Evolutionary conservation across 2,113 vertebrate genomes (phyloP).

Genomic region (Upupa epops): DNA sequence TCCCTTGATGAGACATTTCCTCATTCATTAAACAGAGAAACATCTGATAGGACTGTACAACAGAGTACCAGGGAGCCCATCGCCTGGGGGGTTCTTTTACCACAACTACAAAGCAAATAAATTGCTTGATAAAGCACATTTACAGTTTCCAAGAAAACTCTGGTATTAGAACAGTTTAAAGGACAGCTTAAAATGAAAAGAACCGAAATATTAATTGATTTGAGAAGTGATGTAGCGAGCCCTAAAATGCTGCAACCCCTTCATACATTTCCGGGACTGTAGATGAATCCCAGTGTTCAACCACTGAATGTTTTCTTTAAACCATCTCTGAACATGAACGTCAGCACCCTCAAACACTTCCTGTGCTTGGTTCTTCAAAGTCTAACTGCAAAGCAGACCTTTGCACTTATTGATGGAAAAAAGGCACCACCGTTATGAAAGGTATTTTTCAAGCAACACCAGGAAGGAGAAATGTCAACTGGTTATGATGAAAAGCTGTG

Average conservation of each 20-base stretch:
- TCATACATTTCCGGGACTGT: not conserved
- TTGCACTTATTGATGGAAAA: not conserved
- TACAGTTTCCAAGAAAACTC: not conserved
- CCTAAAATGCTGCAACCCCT: not conserved
- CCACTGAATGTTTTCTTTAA: not conserved
- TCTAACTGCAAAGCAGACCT: not conserved
- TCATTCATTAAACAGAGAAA: not conserved
- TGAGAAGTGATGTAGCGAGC: not conserved
- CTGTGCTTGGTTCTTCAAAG: not conserved
- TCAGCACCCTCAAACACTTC: rapidly evolving
- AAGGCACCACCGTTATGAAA: not conserved
- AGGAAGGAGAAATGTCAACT: not conserved
- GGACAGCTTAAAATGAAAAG: not conserved
- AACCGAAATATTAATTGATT: not conserved
- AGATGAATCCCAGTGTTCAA: not conserved
- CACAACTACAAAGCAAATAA: not conserved
- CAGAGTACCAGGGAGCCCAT: not conserved
- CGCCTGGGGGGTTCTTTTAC: not conserved
- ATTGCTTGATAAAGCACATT: not conserved
- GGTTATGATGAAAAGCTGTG: not conserved
- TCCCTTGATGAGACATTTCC: not conserved
- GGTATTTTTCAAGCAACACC: not conserved
- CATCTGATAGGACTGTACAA: not conserved
- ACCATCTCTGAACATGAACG: not conserved
- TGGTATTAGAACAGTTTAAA: not conserved